These are phyloP conservation scores for Drosophila triauraria DNA, from an alignment of 1,140 invertebrate species.

Conservation along the genomic window DNA sequence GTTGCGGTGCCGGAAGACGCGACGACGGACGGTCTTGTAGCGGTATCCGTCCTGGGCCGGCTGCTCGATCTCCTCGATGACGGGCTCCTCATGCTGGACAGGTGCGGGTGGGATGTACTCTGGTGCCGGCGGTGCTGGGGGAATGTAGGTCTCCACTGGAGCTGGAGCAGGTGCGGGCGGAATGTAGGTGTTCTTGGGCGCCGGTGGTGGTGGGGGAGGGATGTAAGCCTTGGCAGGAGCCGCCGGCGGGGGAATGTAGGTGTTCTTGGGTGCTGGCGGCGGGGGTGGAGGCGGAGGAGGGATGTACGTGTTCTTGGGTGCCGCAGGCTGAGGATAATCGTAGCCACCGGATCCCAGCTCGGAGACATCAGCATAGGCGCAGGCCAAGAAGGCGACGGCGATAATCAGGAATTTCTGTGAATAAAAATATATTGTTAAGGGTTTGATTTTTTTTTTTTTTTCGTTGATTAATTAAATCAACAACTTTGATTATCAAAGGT, in stretches of 20 bases:
- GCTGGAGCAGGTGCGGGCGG: constrained; percentile 44
- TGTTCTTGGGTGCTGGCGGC: constrained; percentile 47
- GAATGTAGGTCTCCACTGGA: constrained; percentile 56
- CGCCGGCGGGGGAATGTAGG: constrained; percentile 59
- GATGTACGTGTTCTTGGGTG: constrained; percentile 54
- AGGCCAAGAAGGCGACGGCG: constrained; percentile 73
- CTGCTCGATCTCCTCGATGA: constrained; percentile 69
- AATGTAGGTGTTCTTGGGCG: constrained; percentile 69
- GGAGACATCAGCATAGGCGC: constrained; percentile 73
- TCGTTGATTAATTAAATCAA: no score
- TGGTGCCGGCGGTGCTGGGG: constrained; percentile 50
- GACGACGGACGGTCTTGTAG: constrained; percentile 79
- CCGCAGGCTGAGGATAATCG: constrained; percentile 67
- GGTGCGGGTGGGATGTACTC: constrained; percentile 56
- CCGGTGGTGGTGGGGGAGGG: constrained; percentile 68
- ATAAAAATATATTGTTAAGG: neutral
- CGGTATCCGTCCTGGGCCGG: constrained; percentile 79
- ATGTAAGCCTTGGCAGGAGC: constrained; percentile 58
- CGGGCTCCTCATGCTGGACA: constrained; percentile 50
- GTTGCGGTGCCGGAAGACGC: constrained; percentile 79
- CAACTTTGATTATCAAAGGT: no score
- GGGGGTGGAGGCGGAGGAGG: constrained; percentile 53
- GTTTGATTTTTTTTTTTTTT: neutral
- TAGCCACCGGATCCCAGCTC: constrained; percentile 68
- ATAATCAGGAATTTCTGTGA: constrained; percentile 66